Evolutionary conservation across 2,797 vertebrate genomes (phyloP), one percentile per base, ranked within the genome.

Genomic region (Peromyscus melanophrys): DNA sequence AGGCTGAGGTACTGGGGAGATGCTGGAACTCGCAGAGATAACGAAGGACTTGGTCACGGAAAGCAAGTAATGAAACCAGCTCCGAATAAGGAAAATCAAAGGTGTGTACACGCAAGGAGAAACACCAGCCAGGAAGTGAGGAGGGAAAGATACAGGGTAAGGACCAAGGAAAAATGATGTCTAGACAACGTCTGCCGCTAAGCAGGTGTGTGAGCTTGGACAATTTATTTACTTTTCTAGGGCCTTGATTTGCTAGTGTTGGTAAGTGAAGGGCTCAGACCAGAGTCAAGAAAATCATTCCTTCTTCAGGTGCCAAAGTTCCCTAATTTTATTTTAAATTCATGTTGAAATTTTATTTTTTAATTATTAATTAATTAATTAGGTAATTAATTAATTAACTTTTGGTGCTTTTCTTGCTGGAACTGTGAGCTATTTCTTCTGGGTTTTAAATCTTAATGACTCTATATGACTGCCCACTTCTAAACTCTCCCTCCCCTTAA

Each of bases 251-350:
- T 95, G 89, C n/a, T 46, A 80, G 73, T 91, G 31, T 59, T 86
- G 3, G 69, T 40, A 67, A 92, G 89, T 87, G 52, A 96, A 86
- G 10, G 21, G 76, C 46, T 94, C 46, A 67, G 46, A 73, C 14
- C 65, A 94, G 82, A 90, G 80, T 94, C 65, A 73, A 69, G 27
- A 73, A 34, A 59, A 21, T 92, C 8, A n/a, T 77, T 87, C 80
- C 82, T 29, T 83, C 78, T 77, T 96, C 80, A 92, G 88, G 16
- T 37, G 87, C 5, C 59, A 65, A 93, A 83, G 88, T 57, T 83
- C 14, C 71, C 76, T 89, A 57, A 89, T 73, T 91, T 93, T 83
- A 63, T 95, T 96, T 95, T 57, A 91, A 85, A 69, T 92, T 34
- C 90, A 81, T 76, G 14, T 81, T 89, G 25, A 95, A 80, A 78